A percentile compares a stretch with the other conserved stretches of the same genome.
Conservation (phyloP, 2,888 invertebrate species). For the Onthophagus sagittarius region DNA sequence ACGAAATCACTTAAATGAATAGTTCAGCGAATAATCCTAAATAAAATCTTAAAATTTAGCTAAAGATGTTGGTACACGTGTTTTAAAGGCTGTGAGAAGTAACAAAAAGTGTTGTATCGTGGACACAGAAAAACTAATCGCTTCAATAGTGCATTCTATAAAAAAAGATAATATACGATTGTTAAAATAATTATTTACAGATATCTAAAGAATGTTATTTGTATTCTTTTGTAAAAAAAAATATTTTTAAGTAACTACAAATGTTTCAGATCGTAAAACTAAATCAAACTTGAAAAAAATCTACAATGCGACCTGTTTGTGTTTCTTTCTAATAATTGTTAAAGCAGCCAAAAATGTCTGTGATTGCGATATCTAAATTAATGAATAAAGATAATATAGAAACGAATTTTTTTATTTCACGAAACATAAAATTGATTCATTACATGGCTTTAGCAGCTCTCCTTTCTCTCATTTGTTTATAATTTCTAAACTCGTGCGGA, state of each 20-base stretch:
- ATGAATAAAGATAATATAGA: background rate
- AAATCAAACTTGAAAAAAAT: no score
- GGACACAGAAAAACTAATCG: background rate
- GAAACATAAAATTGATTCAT: background rate
- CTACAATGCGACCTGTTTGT: background rate
- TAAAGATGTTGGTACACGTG: background rate
- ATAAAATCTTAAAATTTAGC: background rate
- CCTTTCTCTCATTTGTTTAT: slow-evolving; percentile 13
- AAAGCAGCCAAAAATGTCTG: background rate
- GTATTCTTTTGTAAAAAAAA: background rate
- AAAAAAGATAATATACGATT: background rate
- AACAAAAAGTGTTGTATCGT: background rate
- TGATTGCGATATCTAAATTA: background rate
- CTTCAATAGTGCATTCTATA: background rate
- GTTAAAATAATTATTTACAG: background rate
- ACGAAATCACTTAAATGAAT: no score
- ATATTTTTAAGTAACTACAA: no score
- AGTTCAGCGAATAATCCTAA: background rate
- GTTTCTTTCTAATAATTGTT: background rate
- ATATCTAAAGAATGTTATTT: background rate
- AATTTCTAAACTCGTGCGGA: slow-evolving; percentile 24
- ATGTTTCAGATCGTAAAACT: no score
- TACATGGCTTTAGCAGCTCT: background rate
- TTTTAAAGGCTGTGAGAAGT: background rate
- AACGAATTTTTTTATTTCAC: background rate